Percentiles rank a stretch among this genome's conserved stretches.
Evolutionary conservation across 2,888 invertebrate species (phyloP).

Genomic region (Tholera decimalis): DNA sequence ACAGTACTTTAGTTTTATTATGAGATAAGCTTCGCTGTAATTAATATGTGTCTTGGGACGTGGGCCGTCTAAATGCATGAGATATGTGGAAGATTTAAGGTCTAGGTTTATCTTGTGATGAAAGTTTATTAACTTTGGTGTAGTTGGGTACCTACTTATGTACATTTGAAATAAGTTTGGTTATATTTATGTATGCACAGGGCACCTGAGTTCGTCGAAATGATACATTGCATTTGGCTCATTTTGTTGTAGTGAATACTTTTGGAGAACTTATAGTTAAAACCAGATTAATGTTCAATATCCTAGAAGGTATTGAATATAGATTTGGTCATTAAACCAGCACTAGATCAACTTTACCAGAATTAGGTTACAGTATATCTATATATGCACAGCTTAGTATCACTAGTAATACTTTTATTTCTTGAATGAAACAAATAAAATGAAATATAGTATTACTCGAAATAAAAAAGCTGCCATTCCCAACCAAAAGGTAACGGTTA

Average conservation of each 20-base stretch:
- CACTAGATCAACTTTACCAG: background rate
- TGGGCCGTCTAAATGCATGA: constrained; percentile 55
- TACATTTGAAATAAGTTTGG: background rate
- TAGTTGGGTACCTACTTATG: background rate
- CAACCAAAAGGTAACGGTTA: constrained; percentile 41
- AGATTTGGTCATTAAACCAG: background rate
- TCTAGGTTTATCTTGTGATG: constrained; percentile 42
- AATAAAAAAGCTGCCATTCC: constrained; percentile 15
- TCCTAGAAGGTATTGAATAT: background rate
- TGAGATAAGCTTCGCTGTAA: constrained; percentile 61
- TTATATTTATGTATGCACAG: background rate
- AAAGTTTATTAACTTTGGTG: constrained; percentile 44
- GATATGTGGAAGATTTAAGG: constrained; percentile 59
- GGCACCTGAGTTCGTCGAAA: background rate
- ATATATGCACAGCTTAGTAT: background rate
- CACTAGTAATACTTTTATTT: background rate
- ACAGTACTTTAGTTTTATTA: constrained; percentile 61
- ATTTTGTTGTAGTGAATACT: too few species aligned
- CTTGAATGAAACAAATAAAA: background rate
- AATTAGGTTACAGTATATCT: background rate
- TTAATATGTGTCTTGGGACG: constrained; percentile 63
- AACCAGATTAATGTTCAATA: too few species aligned
- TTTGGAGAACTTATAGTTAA: too few species aligned
- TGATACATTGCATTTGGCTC: too few species aligned
- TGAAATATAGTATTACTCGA: constrained; percentile 6